phyloP scores from a whole-genome alignment of 2,797 vertebrate species.

The Salmo trutta region DNA sequence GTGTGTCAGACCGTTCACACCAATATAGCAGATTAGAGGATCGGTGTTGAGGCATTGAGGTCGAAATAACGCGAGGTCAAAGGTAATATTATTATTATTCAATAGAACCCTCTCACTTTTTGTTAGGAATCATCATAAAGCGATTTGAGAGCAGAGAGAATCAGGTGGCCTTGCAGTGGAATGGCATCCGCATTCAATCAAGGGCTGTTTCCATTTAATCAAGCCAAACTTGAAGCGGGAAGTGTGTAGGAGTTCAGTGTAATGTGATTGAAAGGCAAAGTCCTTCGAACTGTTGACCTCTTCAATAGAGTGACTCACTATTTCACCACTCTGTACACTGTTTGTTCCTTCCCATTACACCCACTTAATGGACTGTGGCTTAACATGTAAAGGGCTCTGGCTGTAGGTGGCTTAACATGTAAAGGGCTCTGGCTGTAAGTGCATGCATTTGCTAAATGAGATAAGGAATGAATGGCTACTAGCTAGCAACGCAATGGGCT shows the following conservation, averaged over 20 bases:
- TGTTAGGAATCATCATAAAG: not conserved
- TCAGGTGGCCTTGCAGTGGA: not conserved
- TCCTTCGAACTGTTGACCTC: not conserved
- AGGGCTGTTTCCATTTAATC: not conserved
- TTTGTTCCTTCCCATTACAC: constrained; percentile 2
- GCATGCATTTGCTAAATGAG: not conserved
- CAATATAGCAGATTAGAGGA: not conserved
- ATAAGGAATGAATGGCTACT: not conserved
- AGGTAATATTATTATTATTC: not conserved
- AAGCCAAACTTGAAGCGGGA: too few relatives aligned
- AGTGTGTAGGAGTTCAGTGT: not conserved
- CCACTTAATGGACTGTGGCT: not conserved
- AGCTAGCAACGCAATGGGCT: not conserved
- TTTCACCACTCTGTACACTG: not conserved
- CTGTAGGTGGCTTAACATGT: too few relatives aligned
- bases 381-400: too few relatives aligned
- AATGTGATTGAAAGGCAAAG: not conserved
- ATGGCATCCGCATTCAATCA: not conserved
- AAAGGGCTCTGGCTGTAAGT: too few relatives aligned
- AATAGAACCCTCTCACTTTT: not conserved
- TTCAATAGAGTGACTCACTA: not conserved
- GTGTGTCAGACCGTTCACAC: not conserved
- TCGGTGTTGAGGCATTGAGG: not conserved
- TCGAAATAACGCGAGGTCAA: not conserved
- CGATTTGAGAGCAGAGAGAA: not conserved